Percentiles rank a stretch among this genome's conserved stretches.
These are phyloP conservation scores for Pangasius larnaudii DNA, from an alignment of 2,797 vertebrate species.

Conservation along the genomic window DNA sequence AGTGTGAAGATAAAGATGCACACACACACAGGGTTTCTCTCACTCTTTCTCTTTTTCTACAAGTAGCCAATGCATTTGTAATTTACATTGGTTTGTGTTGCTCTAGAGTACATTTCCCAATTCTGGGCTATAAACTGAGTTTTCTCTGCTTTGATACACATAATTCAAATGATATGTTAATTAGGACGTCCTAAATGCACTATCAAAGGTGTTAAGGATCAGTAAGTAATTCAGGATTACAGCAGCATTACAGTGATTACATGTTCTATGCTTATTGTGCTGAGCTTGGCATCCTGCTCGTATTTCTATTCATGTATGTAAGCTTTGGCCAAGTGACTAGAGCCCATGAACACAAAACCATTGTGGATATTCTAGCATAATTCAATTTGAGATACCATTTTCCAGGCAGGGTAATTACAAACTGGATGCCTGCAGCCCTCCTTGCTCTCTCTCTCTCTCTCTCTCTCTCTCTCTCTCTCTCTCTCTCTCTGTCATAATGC, in stretches of 20 bases:
- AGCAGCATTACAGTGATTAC: conserved; percentile 20
- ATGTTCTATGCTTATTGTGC: conserved; percentile 15
- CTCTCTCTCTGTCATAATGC: background rate
- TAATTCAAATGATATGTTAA: conserved; percentile 7
- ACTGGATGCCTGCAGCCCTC: background rate
- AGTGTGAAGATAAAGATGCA: conserved; percentile 54
- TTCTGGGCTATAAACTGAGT: background rate
- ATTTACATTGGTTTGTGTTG: background rate
- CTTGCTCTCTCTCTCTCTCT: background rate
- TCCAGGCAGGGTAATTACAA: conserved; percentile 36
- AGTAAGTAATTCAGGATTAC: conserved; percentile 16
- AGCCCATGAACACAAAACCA: conserved; percentile 27
- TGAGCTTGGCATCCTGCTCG: background rate
- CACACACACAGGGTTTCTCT: background rate
- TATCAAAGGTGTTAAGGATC: background rate
- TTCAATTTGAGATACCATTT: conserved; percentile 33
- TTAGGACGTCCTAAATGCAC: background rate
- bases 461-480: background rate
- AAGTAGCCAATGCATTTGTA: background rate
- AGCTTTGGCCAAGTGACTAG: background rate
- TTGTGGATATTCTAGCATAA: background rate
- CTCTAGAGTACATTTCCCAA: background rate
- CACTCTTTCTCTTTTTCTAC: background rate
- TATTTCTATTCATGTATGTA: conserved; percentile 4
- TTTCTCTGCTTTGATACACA: conserved; percentile 14